A percentile compares a stretch with the other conserved stretches of the same genome.
phyloP scores from a whole-genome alignment of 1,140 invertebrate genomes.

The Bombus vancouverensis region DNA sequence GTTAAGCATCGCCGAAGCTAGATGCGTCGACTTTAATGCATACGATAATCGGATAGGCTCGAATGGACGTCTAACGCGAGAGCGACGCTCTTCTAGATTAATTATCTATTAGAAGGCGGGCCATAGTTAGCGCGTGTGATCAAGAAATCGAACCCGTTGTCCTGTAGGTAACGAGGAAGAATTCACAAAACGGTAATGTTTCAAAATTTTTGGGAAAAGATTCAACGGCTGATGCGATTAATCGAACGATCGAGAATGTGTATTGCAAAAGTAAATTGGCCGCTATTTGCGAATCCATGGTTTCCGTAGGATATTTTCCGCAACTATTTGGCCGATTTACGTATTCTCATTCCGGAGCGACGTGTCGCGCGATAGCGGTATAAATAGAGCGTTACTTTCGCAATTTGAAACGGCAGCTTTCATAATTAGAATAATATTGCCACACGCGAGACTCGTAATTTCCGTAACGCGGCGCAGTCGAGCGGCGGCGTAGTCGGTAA shows the following conservation, averaged over 20 bases:
- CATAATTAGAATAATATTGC: constrained; percentile 66
- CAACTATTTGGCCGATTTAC: constrained; percentile 40
- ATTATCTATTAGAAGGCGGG: constrained; percentile 15
- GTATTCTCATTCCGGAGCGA: constrained; percentile 20
- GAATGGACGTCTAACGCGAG: constrained; percentile 17
- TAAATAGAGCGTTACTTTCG: constrained; percentile 63
- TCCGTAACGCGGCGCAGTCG: constrained; percentile 59
- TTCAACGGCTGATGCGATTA: neutral
- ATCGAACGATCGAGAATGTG: neutral
- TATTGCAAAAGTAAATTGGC: neutral
- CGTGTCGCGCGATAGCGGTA: constrained; percentile 19
- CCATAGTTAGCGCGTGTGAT: neutral
- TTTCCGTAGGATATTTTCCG: constrained; percentile 32
- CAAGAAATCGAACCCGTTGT: neutral
- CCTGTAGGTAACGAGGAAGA: neutral
- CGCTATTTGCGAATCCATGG: neutral
- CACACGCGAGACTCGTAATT: constrained; percentile 64
- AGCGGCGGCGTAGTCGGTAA: constrained; percentile 55
- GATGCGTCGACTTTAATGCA: constrained; percentile 60
- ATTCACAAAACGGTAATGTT: neutral
- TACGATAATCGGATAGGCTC: constrained; percentile 52
- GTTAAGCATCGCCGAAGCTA: constrained; percentile 58
- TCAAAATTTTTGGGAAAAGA: neutral
- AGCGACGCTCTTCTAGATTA: constrained; percentile 10
- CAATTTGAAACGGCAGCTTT: constrained; percentile 62